These are phyloP conservation scores for Tortrix viridana DNA, from an alignment of 2,888 invertebrate species.

Conservation along the genomic window DNA sequence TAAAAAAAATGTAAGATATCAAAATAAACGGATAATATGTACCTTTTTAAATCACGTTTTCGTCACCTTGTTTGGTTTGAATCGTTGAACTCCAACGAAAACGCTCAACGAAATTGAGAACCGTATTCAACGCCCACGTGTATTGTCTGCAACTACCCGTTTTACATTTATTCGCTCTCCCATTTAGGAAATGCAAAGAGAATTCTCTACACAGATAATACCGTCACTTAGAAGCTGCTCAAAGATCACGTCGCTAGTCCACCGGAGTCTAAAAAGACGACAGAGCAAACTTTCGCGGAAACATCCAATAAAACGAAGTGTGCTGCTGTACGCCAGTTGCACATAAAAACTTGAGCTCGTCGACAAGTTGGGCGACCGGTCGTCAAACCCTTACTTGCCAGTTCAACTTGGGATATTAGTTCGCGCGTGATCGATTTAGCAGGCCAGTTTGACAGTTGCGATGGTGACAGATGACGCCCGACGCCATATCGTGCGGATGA, in stretches of 20 bases:
- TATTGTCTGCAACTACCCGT: neutral
- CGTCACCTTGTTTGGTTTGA: too few relatives aligned
- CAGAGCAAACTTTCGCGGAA: slow-evolving; percentile 68
- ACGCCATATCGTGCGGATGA: slow-evolving; percentile 74
- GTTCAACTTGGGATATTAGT: slow-evolving; percentile 80
- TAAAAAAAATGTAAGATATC: neutral
- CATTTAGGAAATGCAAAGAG: slow-evolving; percentile 29
- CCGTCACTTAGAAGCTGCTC: slow-evolving; percentile 49
- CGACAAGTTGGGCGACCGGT: slow-evolving; percentile 51
- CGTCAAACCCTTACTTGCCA: slow-evolving; percentile 58
- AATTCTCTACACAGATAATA: slow-evolving; percentile 39
- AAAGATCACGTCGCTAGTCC: slow-evolving; percentile 61
- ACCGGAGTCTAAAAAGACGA: slow-evolving; percentile 61
- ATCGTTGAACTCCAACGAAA: too few relatives aligned
- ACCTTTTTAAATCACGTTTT: too few relatives aligned
- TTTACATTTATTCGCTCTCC: slow-evolving; percentile 6
- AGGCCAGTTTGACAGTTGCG: slow-evolving; percentile 78
- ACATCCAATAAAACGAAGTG: slow-evolving; percentile 76
- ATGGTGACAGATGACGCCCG: slow-evolving; percentile 80
- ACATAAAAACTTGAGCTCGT: slow-evolving; percentile 66
- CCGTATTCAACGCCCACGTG: too few relatives aligned
- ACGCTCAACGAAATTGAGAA: too few relatives aligned
- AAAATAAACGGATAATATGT: too few relatives aligned
- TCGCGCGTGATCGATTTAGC: slow-evolving; percentile 80
- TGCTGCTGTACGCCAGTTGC: slow-evolving; percentile 60